A percentile compares a stretch with the other conserved stretches of the same genome.
Evolutionary conservation across 1,140 invertebrate genomes (phyloP).

Genomic region (Hycleus cichorii): DNA sequence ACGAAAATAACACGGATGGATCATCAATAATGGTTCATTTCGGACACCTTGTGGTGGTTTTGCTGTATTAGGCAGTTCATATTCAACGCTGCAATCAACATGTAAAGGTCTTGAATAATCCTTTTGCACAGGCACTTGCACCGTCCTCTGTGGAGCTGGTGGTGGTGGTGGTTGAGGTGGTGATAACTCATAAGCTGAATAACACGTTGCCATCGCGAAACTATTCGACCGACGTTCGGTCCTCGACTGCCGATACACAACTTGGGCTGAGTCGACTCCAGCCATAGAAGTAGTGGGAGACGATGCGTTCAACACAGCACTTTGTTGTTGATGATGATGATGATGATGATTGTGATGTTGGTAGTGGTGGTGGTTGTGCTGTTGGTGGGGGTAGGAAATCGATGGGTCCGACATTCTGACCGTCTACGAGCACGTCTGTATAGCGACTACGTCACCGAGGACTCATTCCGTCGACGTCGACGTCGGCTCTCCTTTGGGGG

Average conservation of each 20-base stretch:
- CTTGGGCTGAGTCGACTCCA: constrained; percentile 10
- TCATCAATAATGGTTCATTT: constrained; percentile 71
- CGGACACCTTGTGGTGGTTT: constrained; percentile 69
- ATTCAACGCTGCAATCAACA: constrained; percentile 78
- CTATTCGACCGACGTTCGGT: constrained; percentile 25
- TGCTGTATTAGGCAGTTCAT: constrained; percentile 72
- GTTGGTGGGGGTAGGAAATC: constrained; percentile 41
- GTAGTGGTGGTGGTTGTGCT: neutral
- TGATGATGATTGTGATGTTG: neutral
- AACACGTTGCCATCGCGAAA: constrained; percentile 38
- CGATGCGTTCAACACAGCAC: no score
- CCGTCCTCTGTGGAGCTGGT: constrained; percentile 28
- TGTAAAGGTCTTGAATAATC: constrained; percentile 72
- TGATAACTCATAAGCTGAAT: constrained; percentile 36
- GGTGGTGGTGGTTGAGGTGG: constrained; percentile 11
- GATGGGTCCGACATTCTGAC: constrained; percentile 34
- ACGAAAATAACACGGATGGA: constrained; percentile 77
- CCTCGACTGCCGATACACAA: constrained; percentile 32
- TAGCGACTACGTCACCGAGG: constrained; percentile 27
- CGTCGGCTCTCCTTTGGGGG: constrained; percentile 16
- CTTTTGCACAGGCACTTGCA: constrained; percentile 46
- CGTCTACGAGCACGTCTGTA: constrained; percentile 37
- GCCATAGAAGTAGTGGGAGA: neutral
- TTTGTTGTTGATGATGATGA: neutral
- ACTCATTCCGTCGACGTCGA: neutral